phyloP scores from a whole-genome alignment of 2,797 vertebrate genomes.

The Chiroxiphia lanceolata region DNA sequence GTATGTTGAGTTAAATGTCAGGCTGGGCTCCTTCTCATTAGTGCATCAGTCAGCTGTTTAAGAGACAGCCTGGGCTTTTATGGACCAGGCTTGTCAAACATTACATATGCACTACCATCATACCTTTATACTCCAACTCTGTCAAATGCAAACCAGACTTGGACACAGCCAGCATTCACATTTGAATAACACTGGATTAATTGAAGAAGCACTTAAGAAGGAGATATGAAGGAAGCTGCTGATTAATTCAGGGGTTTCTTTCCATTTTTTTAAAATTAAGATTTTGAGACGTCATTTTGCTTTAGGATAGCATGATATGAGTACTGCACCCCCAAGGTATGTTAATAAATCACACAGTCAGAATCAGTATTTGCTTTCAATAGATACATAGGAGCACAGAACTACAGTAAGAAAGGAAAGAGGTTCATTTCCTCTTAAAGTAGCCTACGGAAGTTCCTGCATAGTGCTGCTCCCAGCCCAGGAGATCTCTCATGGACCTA shows the following conservation, averaged over 20 bases:
- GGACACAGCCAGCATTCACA: not conserved
- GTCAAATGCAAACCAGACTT: not conserved
- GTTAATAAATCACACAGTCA: not conserved
- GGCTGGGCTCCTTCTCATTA: not conserved
- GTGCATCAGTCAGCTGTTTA: not conserved
- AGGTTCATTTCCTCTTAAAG: not conserved
- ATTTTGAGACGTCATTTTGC: not conserved
- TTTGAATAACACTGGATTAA: not conserved
- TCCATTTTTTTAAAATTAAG: not conserved
- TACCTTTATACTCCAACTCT: not conserved
- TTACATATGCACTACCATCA: too few relatives aligned
- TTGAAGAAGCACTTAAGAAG: not conserved
- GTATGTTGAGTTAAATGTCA: not conserved
- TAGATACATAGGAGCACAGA: not conserved
- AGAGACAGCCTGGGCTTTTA: not conserved
- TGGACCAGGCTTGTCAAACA: not conserved
- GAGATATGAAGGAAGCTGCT: not conserved
- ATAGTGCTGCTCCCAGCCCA: not conserved
- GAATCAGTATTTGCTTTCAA: not conserved
- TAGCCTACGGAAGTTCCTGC: not conserved
- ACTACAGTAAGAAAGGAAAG: not conserved
- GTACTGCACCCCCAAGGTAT: not conserved
- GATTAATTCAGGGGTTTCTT: not conserved
- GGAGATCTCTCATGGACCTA: not conserved
- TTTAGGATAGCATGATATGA: not conserved